Conservation (phyloP, 37 sponge, comb jelly and placozoan species). For the Ephydatia muelleri region DNA sequence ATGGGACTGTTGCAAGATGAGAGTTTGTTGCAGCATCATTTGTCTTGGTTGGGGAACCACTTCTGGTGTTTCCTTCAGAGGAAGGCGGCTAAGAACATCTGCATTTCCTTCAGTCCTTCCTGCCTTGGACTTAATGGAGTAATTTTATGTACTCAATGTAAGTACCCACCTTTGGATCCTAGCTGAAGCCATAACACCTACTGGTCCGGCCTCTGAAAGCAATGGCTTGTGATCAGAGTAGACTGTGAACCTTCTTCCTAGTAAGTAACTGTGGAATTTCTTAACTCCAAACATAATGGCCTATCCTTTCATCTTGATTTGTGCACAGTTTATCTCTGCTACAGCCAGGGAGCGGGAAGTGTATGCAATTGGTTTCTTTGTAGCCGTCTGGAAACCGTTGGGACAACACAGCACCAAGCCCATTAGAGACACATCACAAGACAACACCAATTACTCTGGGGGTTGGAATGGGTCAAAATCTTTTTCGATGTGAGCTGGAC, state of each 20-base stretch:
- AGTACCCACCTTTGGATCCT: conserved; percentile 42
- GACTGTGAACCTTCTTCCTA: conserved; percentile 9
- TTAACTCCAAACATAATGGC: conserved; percentile 33
- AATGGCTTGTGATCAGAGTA: conserved; percentile 41
- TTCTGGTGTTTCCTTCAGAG: conserved; percentile 6
- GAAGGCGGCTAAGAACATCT: conserved; percentile 34
- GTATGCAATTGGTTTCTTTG: conserved; percentile 17
- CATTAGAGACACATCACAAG: conserved; percentile 45
- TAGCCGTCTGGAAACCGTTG: background rate
- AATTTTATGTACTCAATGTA: conserved; percentile 37
- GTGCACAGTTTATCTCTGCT: conserved; percentile 23
- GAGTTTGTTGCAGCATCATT: background rate
- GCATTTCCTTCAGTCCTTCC: conserved; percentile 18
- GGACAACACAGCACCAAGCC: conserved; percentile 45
- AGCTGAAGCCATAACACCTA: conserved; percentile 38
- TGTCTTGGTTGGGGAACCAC: conserved; percentile 27
- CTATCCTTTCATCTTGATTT: conserved; percentile 18
- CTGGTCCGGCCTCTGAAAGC: background rate
- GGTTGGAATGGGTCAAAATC: conserved; percentile 23
- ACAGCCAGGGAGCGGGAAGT: conserved; percentile 14
- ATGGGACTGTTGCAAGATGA: background rate
- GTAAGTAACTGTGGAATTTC: conserved; percentile 17
- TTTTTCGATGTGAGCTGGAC: background rate
- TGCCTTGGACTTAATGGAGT: conserved; percentile 21
- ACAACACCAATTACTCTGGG: background rate